These are phyloP conservation scores for Drosophila merina DNA, from an alignment of 2,888 invertebrate species.

Conservation along the genomic window DNA sequence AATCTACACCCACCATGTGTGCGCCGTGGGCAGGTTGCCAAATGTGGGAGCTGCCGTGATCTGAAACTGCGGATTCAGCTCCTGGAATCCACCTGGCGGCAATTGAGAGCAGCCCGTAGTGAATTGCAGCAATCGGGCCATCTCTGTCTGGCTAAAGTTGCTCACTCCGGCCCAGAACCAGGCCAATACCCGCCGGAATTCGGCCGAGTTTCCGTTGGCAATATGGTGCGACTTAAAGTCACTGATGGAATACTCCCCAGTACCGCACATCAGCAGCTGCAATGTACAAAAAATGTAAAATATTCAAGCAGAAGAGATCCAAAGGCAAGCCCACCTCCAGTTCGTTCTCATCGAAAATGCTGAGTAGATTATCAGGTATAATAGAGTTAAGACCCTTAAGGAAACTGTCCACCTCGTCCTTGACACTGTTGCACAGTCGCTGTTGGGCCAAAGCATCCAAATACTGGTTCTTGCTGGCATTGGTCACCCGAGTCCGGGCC, in stretches of 20 bases:
- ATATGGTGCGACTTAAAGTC: slow-evolving; percentile 96
- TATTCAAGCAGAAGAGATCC: background rate
- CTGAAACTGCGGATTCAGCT: slow-evolving; percentile 95
- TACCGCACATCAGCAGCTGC: slow-evolving; percentile 95
- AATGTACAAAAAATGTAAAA: slow-evolving; percentile 60
- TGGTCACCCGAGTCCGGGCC: slow-evolving; percentile 87
- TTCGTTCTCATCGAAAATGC: slow-evolving; percentile 98
- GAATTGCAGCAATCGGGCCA: slow-evolving; percentile 96
- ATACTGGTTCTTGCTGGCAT: slow-evolving; percentile 88
- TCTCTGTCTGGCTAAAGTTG: slow-evolving; percentile 95
- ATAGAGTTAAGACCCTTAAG: slow-evolving; percentile 95
- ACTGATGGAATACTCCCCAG: slow-evolving; percentile 94
- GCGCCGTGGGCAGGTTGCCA: slow-evolving; percentile 96
- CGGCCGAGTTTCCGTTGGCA: slow-evolving; percentile 91
- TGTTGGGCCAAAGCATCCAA: slow-evolving; percentile 95
- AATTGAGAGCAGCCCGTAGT: slow-evolving; percentile 96
- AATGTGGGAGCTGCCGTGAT: slow-evolving; percentile 95
- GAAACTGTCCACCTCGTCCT: slow-evolving; percentile 94
- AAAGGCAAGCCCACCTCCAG: slow-evolving; percentile 88
- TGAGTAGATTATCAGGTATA: slow-evolving; percentile 95
- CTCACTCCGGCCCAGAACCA: slow-evolving; percentile 97
- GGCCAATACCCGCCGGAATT: slow-evolving; percentile 92
- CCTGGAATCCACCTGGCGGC: slow-evolving; percentile 95
- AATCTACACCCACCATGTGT: slow-evolving; percentile 90
- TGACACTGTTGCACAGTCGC: slow-evolving; percentile 91